Evolutionary conservation across 2,113 vertebrate genomes (phyloP), one percentile per base, ranked within the genome.

Genomic region (Trichechus manatus): DNA sequence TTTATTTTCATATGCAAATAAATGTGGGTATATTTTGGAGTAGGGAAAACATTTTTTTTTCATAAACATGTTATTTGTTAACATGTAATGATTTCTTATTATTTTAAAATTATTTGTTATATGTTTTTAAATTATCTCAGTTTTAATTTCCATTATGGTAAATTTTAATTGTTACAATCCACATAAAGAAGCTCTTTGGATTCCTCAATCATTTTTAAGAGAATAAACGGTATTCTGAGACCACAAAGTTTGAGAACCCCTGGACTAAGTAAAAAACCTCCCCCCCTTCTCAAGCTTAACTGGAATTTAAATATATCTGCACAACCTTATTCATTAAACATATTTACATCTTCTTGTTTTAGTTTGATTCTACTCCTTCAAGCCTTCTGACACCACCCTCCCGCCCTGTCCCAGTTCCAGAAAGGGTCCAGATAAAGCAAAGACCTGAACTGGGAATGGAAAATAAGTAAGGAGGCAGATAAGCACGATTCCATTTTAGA

Each of bases 1-100:
- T 61, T 91, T 89, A 86, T 92, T 75, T 84, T 81, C 33, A 79
- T 47, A 25, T 68, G 27, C 61, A 95, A 87, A 70, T n/a, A 91
- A 89, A 87, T 82, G 85, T 53, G 31, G 9, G 9, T 87, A 72
- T 64, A 36, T 87, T 87, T 80, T 91, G 39, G 27, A 94, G 44
- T 72, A 68, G 44, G 39, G 56, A 64, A 89, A 88, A 74, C 42
- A 25, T 2, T 74, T 47, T 17, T 56, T 61, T 94, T 92, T 84
- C 22, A 89, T 84, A 42, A 95, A 93, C 63, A 17, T 29, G 9
- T 74, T 1, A 56, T 56, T 33, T 88, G 13, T 75, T 88, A 80
- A 15, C 39, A 74, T 42, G 27, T 50, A 85, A 47, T 92, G 22
- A 59, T 42, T 79, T 39, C 39, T 39, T 90, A 29, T 81, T 92